Conservation (phyloP, 2,888 invertebrate species). For the Drosophila infuscata region DNA sequence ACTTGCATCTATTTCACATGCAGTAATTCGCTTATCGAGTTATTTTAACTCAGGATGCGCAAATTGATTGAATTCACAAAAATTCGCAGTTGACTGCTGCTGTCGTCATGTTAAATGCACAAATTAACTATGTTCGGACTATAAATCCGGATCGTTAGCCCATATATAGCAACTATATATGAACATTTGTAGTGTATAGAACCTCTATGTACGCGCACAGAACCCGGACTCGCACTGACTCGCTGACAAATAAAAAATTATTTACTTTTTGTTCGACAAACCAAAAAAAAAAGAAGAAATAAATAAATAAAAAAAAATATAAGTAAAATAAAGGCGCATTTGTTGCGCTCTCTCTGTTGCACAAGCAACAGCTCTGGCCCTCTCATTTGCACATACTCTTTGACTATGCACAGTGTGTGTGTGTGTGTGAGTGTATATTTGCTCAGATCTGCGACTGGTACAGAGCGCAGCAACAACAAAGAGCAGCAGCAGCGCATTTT, state of each 20-base stretch:
- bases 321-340: slow-evolving; percentile 57
- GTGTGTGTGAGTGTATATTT: slow-evolving; percentile 27
- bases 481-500: slow-evolving; percentile 65
- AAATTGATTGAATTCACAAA: neutral
- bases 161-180: slow-evolving; percentile 11
- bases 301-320: neutral
- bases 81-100: neutral
- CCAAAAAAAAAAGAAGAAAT: slow-evolving; percentile 20
- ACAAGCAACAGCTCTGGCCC: slow-evolving; percentile 19
- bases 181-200: slow-evolving; percentile 12
- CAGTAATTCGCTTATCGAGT: neutral
- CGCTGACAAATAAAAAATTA: slow-evolving; percentile 72
- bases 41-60: neutral
- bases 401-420: slow-evolving; percentile 5
- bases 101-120: slow-evolving; percentile 24
- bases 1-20: slow-evolving; percentile 9
- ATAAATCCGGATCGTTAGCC: slow-evolving; percentile 19
- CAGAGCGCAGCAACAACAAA: slow-evolving; percentile 40
- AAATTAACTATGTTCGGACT: slow-evolving; percentile 19
- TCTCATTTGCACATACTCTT: slow-evolving; percentile 41
- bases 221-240: slow-evolving; percentile 61
- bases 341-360: slow-evolving; percentile 31
- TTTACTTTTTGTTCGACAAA: slow-evolving; percentile 70
- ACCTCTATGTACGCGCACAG: slow-evolving; percentile 55
- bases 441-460: slow-evolving; percentile 72